phyloP scores from a whole-genome alignment of 2,113 vertebrate species.

The Xenus cinereus region DNA sequence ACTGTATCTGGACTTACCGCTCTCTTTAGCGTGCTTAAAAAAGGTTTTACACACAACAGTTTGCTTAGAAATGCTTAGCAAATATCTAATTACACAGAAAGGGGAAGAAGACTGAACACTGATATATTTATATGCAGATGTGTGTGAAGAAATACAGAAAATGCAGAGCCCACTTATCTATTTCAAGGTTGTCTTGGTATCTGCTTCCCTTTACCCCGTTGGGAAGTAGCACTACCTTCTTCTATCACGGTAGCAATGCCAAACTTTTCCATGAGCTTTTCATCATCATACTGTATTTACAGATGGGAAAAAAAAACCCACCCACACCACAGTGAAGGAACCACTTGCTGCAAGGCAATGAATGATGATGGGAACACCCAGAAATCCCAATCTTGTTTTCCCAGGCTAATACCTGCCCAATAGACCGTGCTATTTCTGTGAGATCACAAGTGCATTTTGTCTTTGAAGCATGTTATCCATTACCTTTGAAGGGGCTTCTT shows the following conservation, averaged over 20 bases:
- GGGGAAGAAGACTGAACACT: neutral
- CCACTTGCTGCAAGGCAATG: neutral
- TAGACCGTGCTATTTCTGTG: neutral
- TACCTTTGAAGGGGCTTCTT: constrained; percentile 38
- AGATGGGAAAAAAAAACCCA: neutral
- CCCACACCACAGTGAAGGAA: neutral
- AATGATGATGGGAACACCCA: neutral
- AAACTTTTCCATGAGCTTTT: neutral
- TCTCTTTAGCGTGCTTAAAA: neutral
- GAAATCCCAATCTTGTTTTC: neutral
- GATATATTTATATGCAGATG: neutral
- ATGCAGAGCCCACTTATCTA: neutral
- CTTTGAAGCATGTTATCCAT: constrained; percentile 31
- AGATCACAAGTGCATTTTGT: constrained; percentile 36
- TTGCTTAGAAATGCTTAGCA: neutral
- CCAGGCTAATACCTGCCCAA: neutral
- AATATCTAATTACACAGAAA: neutral
- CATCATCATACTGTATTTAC: neutral
- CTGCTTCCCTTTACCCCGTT: neutral
- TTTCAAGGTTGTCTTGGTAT: neutral
- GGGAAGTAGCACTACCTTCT: neutral
- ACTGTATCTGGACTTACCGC: neutral
- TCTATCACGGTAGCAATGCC: neutral
- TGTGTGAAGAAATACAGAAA: neutral
- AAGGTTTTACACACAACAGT: neutral